A percentile compares a stretch with the other conserved stretches of the same genome.
Conservation (phyloP, 1,140 invertebrate genomes). For the Drosophila pachea region DNA sequence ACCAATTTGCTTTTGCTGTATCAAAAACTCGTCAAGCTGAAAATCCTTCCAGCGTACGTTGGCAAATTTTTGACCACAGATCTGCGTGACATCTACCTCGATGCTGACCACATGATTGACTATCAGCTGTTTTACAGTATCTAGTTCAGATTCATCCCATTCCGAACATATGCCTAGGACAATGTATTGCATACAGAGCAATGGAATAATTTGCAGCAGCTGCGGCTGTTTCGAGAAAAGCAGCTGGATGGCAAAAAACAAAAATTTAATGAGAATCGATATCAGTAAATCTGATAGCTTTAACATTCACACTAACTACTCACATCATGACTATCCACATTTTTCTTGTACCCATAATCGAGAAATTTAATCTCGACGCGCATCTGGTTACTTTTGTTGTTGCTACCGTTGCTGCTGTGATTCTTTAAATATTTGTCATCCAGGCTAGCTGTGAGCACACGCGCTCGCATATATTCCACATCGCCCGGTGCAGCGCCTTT, state of each 20-base stretch:
- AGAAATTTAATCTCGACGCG: conserved; percentile 82
- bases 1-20: conserved; percentile 70
- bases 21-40: conserved; percentile 62
- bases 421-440: conserved; percentile 40
- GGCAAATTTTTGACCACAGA: conserved; percentile 69
- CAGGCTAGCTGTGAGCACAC: conserved; percentile 51
- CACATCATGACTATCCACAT: conserved; percentile 65
- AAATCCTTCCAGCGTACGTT: conserved; percentile 73
- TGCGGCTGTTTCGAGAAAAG: conserved; percentile 69
- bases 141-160: conserved; percentile 59
- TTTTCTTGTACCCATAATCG: conserved; percentile 83
- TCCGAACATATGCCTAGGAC: conserved; percentile 69
- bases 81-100: conserved; percentile 45
- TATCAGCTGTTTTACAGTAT: conserved; percentile 51
- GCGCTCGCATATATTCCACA: conserved; percentile 63
- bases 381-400: conserved; percentile 71
- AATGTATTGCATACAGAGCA: conserved; percentile 66
- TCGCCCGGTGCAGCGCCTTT: conserved; percentile 66
- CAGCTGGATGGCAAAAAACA: conserved; percentile 41
- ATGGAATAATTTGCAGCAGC: conserved; percentile 56
- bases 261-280: not conserved
- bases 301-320: conserved; percentile 23
- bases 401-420: conserved; percentile 40
- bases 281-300: conserved; percentile 2
- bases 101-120: conserved; percentile 59